Evolutionary conservation across 1,140 invertebrate species (phyloP), one percentile per base, ranked within the genome.

Genomic region (Trichonephila inaurata): DNA sequence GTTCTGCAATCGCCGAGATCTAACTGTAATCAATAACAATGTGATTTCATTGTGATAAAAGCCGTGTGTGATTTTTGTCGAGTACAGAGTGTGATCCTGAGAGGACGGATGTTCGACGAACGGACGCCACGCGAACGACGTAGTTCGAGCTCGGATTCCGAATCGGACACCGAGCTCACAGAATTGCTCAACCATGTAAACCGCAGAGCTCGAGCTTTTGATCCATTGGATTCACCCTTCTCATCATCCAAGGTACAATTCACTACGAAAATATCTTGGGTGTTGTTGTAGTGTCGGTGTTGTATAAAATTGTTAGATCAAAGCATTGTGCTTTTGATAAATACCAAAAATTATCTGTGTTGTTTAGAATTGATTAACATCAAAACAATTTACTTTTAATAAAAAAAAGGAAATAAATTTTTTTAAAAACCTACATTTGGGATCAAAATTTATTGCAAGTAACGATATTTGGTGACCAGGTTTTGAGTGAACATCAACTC

Each of bases 121-220:
- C 69, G 87, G 87, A 88, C 85, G 10, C 90, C 90, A 62, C 91
- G 94, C 81, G 94, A 94, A 66, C 28, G 94, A 14, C 91, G 94
- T 72, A 89, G 91, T 60, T 94, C 94, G 83, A 94, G 93, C 88
- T 95, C 95, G n/a, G 95, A 95, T 90, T 95, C 94, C 33, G 95
- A 95, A 62, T 95, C 95, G 5, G 95, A 95, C 87, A 95, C 95
- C 12, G 95, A 95, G 92, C 86, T 95, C 18, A 94, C 94, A 69
- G 95, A 94, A 89, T 82, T 95, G 83, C 94, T 95, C 85, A 93
- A 95, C 87, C 94, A 94, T 64, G 95, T 95, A 16, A 93, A 94
- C 90, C 94, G 95, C 83, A 93, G 94, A 72, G 86, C 94, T 92
- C 91, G 92, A 94, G 94, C 89, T 61, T 95, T 95, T 86, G 95